Evolutionary conservation across 2,888 invertebrate species (phyloP), one percentile per base, ranked within the genome.

Genomic region (Stenurella melanura): DNA sequence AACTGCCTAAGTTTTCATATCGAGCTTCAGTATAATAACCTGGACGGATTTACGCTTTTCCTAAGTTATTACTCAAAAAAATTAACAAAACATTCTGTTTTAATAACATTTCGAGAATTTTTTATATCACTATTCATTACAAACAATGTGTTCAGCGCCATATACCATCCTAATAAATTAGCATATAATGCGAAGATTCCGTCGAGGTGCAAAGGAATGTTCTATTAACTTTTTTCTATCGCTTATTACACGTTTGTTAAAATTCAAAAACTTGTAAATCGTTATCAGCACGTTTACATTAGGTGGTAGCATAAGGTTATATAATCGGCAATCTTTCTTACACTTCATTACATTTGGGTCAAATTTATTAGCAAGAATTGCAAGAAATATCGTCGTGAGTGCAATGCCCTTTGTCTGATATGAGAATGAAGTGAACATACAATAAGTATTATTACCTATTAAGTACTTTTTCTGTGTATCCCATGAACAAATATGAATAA

Each of bases 201-300:
- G 30, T 60, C 30, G 42, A 60, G 18, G 42, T 26, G 50, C 11
- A 67, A 12, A 50, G 67, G 67, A 67, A 67, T 70, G 68, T 34
- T 17, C 18, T 7, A 10, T 7, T 60, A 21, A 12, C 26, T 18
- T 57, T 15, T 30, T 56, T 9, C 38, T 57, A 19, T 60, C 12
- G 18, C 12, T 15, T 2, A 15, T 42, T 70, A 70, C 58, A 38
- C 30, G 70, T 70, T 60, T 70, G 21, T 19, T 70, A 34, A 42
- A 70, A 70, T 70, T 30, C 17, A 26, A 17, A 68, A 68, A 57
- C 68, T 68, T 68, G 68, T 68, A 68, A 56, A 68, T 57, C 57
- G 34, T 68, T 68, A 68, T 68, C 60, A 19, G 38, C 12, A 1
- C 42, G 42, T 42, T 42, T 42, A 57, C 19, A 38, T 19, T 54